Conservation (phyloP, 2,113 vertebrate genomes). For the Hiodon tergisus region DNA sequence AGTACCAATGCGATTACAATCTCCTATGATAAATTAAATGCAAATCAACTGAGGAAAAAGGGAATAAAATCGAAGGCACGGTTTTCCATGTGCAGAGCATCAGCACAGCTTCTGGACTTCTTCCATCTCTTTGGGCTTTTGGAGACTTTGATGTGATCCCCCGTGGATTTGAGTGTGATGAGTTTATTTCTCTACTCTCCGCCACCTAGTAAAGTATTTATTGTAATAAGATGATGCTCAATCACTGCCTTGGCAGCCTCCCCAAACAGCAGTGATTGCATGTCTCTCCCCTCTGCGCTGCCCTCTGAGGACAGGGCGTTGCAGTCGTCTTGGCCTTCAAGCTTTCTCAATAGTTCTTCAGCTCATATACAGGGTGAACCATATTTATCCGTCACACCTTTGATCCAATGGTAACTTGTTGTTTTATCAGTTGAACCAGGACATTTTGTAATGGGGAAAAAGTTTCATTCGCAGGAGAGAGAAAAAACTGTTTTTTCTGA, state of each 20-base stretch:
- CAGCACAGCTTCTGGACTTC: neutral
- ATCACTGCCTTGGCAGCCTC: neutral
- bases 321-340: neutral
- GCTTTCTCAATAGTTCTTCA: neutral
- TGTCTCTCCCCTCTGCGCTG: neutral
- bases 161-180: neutral
- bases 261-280: neutral
- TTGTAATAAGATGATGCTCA: slow-evolving; percentile 7
- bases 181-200: neutral
- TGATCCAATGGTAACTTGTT: neutral
- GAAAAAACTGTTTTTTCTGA: neutral
- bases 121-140: neutral
- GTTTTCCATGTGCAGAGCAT: neutral
- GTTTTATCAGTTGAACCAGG: neutral
- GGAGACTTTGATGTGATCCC: neutral
- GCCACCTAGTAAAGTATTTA: neutral
- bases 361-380: neutral
- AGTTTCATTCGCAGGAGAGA: neutral
- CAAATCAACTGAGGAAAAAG: neutral
- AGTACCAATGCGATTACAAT: neutral
- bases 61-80: neutral
- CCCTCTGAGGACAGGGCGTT: neutral
- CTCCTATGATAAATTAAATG: neutral
- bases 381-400: neutral
- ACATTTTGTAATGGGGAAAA: neutral